Percentiles rank a stretch among this genome's conserved stretches.
Evolutionary conservation across 2,888 invertebrate genomes (phyloP).

Genomic region (Oithona nana): DNA sequence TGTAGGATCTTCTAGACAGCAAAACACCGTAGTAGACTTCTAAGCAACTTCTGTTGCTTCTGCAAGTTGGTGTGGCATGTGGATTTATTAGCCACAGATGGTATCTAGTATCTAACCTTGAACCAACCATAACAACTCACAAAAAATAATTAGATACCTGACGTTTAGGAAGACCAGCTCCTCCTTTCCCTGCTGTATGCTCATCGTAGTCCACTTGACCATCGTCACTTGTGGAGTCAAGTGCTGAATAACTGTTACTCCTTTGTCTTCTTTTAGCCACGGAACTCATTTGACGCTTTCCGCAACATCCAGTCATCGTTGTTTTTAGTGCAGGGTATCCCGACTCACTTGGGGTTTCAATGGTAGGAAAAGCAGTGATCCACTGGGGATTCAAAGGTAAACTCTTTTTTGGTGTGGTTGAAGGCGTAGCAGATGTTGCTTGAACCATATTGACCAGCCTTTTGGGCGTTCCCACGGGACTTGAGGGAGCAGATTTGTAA

Average conservation of each 20-base stretch:
- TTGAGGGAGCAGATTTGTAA: not conserved
- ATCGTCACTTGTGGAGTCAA: not conserved
- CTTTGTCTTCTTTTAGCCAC: not conserved
- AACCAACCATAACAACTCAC: too few species aligned
- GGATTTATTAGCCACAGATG: too few species aligned
- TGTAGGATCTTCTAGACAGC: too few species aligned
- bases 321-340: too few species aligned
- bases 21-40: too few species aligned
- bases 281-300: not conserved
- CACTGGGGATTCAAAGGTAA: not conserved
- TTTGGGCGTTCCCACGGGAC: not conserved
- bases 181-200: not conserved
- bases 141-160: too few species aligned
- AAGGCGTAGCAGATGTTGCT: not conserved
- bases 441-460: not conserved
- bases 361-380: not conserved
- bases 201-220: not conserved
- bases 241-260: slow-evolving; percentile 3
- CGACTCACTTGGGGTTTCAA: not conserved
- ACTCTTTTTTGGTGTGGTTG: too few species aligned
- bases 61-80: too few species aligned
- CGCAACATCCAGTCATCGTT: not conserved
- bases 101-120: too few species aligned
- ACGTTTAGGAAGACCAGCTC: too few species aligned
- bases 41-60: too few species aligned